Evolutionary conservation across 1,140 invertebrate genomes (phyloP), one percentile per base, ranked within the genome.

Genomic region (Drosophila azteca): DNA sequence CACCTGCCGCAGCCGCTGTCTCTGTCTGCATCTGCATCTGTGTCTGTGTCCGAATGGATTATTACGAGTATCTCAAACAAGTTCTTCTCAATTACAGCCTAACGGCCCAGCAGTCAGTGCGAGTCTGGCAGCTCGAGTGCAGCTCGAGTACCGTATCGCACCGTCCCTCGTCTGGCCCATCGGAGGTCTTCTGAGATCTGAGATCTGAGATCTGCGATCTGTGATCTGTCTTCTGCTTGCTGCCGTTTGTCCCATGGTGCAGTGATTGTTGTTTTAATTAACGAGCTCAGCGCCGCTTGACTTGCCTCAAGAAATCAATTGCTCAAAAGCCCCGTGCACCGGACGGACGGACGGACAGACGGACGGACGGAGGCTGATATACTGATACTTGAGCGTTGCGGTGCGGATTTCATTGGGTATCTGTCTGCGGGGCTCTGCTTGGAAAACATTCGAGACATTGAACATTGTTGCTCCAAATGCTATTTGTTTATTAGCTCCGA

Each of bases 241-340:
- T 49, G 41, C 22, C n/a, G 39, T 49, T 39, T 39, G 35, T 39
- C 35, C 35, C 35, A 39, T 39, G 35, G 41, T 63, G 57, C 63
- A 79, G 67, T 67, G 79, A 83, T 84, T 84, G 80, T 84, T 84
- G 80, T 84, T 84, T 84, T 84, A 83, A 83, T 84, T 84, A 84
- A 84, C 76, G 80, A 84, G 76, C 76, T 83, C 59, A 44, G 26
- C 50, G 70, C 35, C 4, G 35, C 35, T 39, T 39, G 35, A 39
- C 35, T 39, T 39, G 35, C 35, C 35, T 39, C 35, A 39, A 39
- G 24, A 65, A 80, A 72, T 70, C 76, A 69, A 78, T 79, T 78
- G 77, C 49, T 69, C 8, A 39, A 52, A 26, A 39, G 39, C 53
- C 62, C 44, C 7, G 11, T 62, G n/a, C 58, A 45, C 46, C 3